Percentiles rank a stretch among this genome's conserved stretches.
phyloP scores from a whole-genome alignment of 2,797 vertebrate genomes.

The Mormyrops boulengeri region DNA sequence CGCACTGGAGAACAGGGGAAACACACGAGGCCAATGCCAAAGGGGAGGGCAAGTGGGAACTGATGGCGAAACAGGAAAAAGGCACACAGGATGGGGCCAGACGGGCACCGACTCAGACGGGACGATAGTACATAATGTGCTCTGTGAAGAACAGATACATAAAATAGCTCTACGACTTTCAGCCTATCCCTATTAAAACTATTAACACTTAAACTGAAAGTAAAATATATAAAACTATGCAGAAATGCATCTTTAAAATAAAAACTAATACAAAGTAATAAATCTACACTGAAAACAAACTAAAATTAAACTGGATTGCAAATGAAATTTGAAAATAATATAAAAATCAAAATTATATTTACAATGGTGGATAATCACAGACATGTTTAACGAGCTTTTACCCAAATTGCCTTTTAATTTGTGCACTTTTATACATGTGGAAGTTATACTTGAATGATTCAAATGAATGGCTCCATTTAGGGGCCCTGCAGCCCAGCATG shows the following conservation, averaged over 20 bases:
- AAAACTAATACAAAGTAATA: not conserved
- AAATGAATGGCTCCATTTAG: not conserved
- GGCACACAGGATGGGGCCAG: not conserved
- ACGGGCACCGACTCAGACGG: not conserved
- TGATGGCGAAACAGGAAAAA: not conserved
- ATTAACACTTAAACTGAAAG: not conserved
- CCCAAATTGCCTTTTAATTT: not conserved
- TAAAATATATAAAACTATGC: not conserved
- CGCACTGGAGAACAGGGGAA: not conserved
- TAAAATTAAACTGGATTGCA: not conserved
- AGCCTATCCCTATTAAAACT: not conserved
- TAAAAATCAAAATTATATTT: not conserved
- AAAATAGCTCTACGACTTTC: not conserved
- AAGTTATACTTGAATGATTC: not conserved
- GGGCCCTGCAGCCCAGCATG: not conserved
- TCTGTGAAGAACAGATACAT: not conserved
- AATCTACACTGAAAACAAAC: not conserved
- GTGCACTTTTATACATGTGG: not conserved
- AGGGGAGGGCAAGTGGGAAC: too few relatives aligned
- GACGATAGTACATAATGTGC: not conserved
- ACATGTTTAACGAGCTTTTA: not conserved
- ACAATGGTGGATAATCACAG: not conserved
- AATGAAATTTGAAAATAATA: not conserved
- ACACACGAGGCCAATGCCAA: not conserved
- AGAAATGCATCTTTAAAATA: not conserved